Evolutionary conservation across 1,140 invertebrate species (phyloP), one percentile per base, ranked within the genome.

Genomic region (Sitophilus oryzae): DNA sequence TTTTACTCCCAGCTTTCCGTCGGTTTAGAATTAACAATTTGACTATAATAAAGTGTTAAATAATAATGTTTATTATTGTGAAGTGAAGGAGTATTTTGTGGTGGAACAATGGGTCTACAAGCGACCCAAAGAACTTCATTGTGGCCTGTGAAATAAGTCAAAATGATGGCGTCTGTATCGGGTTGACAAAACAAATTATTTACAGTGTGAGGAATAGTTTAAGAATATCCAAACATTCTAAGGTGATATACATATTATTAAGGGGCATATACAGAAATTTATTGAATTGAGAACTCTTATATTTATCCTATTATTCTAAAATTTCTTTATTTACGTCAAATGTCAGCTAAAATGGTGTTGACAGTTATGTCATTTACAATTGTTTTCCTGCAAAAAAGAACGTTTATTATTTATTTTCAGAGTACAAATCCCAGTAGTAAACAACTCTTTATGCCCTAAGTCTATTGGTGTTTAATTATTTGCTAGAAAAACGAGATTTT

Each of bases 21-120:
- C 61, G 70, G 65, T 70, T 71, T 70, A 63, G 61, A 68, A 70
- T 66, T 61, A 68, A 65, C 65, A 64, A 70, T 71, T 71, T 60
- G 62, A 66, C 65, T 66, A 59, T 59, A 67, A 64, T 67, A 65
- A 16, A 63, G 45, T 64, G 59, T 54, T 57, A 58, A 56, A 65
- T 59, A 51, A 64, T 59, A 59, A 63, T 62, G 56, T 57, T 59
- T 59, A 57, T 58, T 57, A 63, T 45, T 37, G 30, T 56, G 40
- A 34, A 50, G 58, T 59, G 52, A 53, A 56, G 20, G 35, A 3
- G 15, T 36, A 35, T 44, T 19, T 44, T 52, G 23, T 23, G 21
- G 15, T 11, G 35, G 9, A 21, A 37, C 38, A 47, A 44, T 44
- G 52, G 37, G 19, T 21, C 14, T 19, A 20, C 5, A 41, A 47